These are phyloP conservation scores for Yoshiicerus persimilis DNA, from an alignment of 1,140 invertebrate genomes.

Conservation along the genomic window DNA sequence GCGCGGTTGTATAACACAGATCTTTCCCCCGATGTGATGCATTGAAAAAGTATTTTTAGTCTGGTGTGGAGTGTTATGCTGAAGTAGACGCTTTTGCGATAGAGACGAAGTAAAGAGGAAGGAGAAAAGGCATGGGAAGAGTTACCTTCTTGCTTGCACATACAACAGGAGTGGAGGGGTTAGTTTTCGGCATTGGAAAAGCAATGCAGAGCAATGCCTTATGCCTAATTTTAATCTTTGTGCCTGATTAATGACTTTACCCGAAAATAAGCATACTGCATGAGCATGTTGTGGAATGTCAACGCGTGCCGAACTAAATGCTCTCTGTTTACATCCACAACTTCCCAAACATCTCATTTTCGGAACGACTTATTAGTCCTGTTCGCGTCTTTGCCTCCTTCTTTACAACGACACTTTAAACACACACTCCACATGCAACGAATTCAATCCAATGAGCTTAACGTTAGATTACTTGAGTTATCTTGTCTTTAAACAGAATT, in stretches of 20 bases:
- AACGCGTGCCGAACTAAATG: constrained; percentile 46
- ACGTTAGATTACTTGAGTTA: constrained; percentile 11
- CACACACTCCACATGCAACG: not conserved
- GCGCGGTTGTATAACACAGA: not conserved
- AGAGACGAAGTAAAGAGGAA: not conserved
- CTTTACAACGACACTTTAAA: not conserved
- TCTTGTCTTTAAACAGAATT: not conserved
- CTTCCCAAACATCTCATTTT: constrained; percentile 17
- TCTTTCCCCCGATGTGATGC: not conserved
- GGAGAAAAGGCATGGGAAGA: not conserved
- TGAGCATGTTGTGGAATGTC: constrained; percentile 40
- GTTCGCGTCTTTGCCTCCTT: not conserved
- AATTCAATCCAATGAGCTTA: not conserved
- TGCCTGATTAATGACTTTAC: constrained; percentile 47
- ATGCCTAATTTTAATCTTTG: constrained; percentile 42
- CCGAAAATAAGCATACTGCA: constrained; percentile 30
- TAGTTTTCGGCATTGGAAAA: not conserved
- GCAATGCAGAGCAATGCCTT: constrained; percentile 16
- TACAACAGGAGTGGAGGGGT: not conserved
- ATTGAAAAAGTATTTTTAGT: not conserved
- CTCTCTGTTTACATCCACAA: constrained; percentile 33
- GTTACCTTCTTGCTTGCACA: not conserved
- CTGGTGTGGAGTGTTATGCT: not conserved
- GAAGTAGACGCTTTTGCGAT: not conserved
- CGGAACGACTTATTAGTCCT: constrained; percentile 34